Evolutionary conservation across 2,888 invertebrate genomes (phyloP), one percentile per base, ranked within the genome.

Genomic region (Melinaea menophilus): DNA sequence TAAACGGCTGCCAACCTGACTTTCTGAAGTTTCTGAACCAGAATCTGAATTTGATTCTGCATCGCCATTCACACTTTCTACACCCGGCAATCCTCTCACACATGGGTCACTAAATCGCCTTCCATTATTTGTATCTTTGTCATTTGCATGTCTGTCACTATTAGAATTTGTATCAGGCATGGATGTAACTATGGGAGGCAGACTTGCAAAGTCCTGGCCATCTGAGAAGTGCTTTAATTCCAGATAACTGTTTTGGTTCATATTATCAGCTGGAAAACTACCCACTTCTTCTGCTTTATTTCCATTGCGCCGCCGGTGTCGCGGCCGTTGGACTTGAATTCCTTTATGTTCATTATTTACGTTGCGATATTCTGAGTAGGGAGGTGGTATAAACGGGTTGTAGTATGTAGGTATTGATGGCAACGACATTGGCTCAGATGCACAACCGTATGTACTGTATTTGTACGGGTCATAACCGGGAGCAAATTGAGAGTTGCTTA

Each of bases 41-140:
- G 90, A 90, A 59, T 92, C 93, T 0, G 92, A 91, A 34, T 86
- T 92, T 1, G 88, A 84, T 1, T 90, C 90, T 59, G 90, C 87
- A 48, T 92, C 92, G 41, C 88, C 90, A 71, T 92, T 90, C 0
- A 82, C 82, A 9, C 79, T 75, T 0, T 86, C 75, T 64, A 88
- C 81, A 79, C 89, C 86, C 2, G 89, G 85, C 63, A 90, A 69
- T 0, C 91, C 92, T 65, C 88, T 85, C 12, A 94, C 81, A 68
- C 94, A 94, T 4, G 94, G 94, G 79, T 94, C 94, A 65, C 94
- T 94, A 71, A 91, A 94, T 72, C 94, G 88, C 64, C 94, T 88
- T 56, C 90, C 86, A 71, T 92, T 92, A 67, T 90, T 90, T 0
- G 84, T 87, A 69, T 90, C 91, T 71, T 90, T 92, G 51, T 93